Evolutionary conservation across 2,797 vertebrate species (phyloP).

Genomic region (Urophycis tenuis): DNA sequence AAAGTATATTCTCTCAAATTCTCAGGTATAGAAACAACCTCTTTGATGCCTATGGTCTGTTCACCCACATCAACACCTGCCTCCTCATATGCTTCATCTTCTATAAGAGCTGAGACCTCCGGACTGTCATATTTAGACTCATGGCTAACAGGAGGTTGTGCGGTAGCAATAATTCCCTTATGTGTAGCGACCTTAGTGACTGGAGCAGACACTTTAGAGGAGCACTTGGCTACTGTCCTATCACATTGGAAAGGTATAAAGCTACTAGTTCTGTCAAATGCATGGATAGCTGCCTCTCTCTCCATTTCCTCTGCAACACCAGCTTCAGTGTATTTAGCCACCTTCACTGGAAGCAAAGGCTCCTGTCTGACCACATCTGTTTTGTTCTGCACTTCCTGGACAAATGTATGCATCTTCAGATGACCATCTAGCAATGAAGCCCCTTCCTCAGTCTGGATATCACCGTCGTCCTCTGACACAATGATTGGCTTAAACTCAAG

Average conservation of each 20-base stretch:
- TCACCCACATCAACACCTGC: constrained; percentile 9
- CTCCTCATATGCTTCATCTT: neutral
- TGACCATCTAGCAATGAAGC: constrained; percentile 22
- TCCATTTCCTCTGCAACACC: constrained; percentile 25
- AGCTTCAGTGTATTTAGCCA: constrained; percentile 24
- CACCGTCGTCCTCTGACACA: neutral
- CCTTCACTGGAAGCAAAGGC: constrained; percentile 49
- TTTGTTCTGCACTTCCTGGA: constrained; percentile 56
- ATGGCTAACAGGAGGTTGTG: constrained; percentile 35
- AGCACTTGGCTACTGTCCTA: constrained; percentile 32
- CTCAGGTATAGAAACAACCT: neutral
- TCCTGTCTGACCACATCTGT: constrained; percentile 57
- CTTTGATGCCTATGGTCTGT: constrained; percentile 3
- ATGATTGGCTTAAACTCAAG: constrained; percentile 2
- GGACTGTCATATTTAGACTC: constrained; percentile 13
- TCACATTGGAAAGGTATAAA: constrained; percentile 57
- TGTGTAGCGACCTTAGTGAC: constrained; percentile 34
- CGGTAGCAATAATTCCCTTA: constrained; percentile 32
- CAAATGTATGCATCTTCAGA: constrained; percentile 53
- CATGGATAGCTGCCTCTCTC: constrained; percentile 25
- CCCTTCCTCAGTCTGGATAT: constrained; percentile 24
- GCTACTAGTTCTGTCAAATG: constrained; percentile 60
- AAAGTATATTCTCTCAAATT: constrained; percentile 1
- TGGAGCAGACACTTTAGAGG: constrained; percentile 15
- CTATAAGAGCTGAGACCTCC: constrained; percentile 13